Percentiles rank a stretch among this genome's conserved stretches.
phyloP scores from a whole-genome alignment of 2,888 invertebrate genomes.

The Oeneis ivallda region DNA sequence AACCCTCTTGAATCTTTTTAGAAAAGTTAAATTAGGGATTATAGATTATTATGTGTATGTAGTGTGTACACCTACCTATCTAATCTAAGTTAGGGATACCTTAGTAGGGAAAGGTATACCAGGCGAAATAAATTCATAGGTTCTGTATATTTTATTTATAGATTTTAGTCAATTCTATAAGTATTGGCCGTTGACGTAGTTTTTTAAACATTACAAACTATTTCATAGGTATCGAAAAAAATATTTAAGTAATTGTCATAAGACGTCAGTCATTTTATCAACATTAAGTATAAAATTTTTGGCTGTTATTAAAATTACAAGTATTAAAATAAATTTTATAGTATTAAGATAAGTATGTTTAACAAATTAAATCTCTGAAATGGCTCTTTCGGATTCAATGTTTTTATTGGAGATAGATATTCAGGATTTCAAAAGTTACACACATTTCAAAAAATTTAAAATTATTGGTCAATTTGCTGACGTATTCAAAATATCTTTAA shows the following conservation, averaged over 20 bases:
- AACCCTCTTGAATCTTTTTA: no score
- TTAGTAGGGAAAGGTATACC: no score
- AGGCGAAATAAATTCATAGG: no score
- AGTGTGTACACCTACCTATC: no score
- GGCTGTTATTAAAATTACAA: constrained; percentile 51
- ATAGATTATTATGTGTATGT: no score
- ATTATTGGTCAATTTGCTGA: constrained; percentile 60
- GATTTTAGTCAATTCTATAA: no score
- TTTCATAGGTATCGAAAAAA: neutral
- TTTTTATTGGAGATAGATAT: constrained; percentile 66
- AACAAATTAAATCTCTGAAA: constrained; percentile 43
- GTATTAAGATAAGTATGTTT: constrained; percentile 29
- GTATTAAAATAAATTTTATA: constrained; percentile 42
- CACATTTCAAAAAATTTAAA: constrained; percentile 51
- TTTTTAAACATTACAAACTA: neutral
- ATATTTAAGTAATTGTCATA: neutral
- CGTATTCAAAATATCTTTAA: constrained; percentile 58
- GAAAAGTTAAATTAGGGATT: no score
- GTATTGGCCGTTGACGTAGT: neutral
- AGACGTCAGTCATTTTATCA: neutral
- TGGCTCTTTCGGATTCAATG: constrained; percentile 66
- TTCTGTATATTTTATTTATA: no score
- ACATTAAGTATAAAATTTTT: neutral
- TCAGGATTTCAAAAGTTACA: constrained; percentile 55
- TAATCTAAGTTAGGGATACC: no score